Percentiles rank a stretch among this genome's conserved stretches.
phyloP scores from a whole-genome alignment of 2,888 invertebrate genomes.

The Zaprionus bogoriensis region DNA sequence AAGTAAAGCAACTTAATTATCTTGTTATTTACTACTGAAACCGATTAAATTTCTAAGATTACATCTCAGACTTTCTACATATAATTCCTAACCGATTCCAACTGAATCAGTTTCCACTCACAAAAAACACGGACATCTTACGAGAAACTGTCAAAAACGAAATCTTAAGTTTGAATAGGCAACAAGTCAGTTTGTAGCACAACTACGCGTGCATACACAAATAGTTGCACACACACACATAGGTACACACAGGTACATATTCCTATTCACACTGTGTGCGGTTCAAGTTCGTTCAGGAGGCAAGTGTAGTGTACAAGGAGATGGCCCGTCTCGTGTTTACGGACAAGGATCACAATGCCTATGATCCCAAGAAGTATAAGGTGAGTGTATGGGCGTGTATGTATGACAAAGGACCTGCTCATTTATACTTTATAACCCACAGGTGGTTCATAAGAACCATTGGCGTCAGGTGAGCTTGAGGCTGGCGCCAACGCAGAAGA shows the following conservation, averaged over 20 bases:
- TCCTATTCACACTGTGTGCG: slow-evolving; percentile 10
- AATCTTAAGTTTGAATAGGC: slow-evolving; percentile 40
- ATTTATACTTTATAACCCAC: not conserved
- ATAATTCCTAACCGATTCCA: not conserved
- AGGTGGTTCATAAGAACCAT: slow-evolving; percentile 71
- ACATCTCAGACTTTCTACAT: no score
- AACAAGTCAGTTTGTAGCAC: slow-evolving; percentile 15
- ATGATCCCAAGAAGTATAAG: slow-evolving; percentile 59
- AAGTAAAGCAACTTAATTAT: no score
- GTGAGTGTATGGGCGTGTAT: slow-evolving; percentile 28
- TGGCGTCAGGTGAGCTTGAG: slow-evolving; percentile 76
- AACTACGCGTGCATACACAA: no score
- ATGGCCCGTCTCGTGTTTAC: slow-evolving; percentile 77
- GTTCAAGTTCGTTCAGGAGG: not conserved
- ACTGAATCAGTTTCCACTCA: not conserved
- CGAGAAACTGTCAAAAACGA: slow-evolving; percentile 27
- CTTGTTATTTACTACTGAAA: no score
- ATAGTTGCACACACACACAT: slow-evolving; percentile 3
- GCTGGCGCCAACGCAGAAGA: slow-evolving; percentile 69
- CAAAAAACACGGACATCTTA: not conserved
- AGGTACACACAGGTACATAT: slow-evolving; percentile 15
- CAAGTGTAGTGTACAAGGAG: not conserved
- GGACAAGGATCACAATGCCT: slow-evolving; percentile 58
- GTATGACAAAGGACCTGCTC: no score
- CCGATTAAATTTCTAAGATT: no score